Conservation (phyloP, 2,113 vertebrate species). For the Prolemur simus region DNA sequence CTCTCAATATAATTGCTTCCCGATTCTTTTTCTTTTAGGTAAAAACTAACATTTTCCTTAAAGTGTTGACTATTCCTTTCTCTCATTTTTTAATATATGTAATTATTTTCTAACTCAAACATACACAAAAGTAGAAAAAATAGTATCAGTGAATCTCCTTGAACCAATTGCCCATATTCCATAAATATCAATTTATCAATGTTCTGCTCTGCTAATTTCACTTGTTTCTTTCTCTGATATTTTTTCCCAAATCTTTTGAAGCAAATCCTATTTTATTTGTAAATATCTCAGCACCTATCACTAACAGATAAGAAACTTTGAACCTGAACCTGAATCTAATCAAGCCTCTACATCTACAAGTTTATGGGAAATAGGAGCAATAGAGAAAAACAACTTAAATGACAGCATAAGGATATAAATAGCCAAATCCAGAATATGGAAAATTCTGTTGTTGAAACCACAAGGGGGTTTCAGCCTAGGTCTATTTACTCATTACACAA, state of each 20-base stretch:
- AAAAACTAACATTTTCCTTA: background rate
- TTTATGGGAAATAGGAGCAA: background rate
- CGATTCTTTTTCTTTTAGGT: background rate
- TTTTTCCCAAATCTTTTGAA: background rate
- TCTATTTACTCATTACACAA: no score
- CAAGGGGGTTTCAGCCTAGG: no score
- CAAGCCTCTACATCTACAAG: background rate
- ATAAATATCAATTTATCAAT: background rate
- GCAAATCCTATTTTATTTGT: background rate
- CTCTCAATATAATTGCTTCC: background rate
- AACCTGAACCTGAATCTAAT: background rate
- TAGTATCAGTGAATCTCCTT: background rate
- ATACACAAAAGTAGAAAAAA: background rate
- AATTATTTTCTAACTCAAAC: background rate
- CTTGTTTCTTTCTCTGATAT: background rate
- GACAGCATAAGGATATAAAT: background rate
- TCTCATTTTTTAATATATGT: background rate
- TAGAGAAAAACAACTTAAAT: background rate
- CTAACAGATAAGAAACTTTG: background rate
- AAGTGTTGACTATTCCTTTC: background rate
- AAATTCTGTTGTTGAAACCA: background rate
- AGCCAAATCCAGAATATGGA: background rate
- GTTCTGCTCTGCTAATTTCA: background rate
- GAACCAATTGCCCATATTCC: background rate
- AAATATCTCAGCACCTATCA: background rate